Conservation (phyloP, 2,797 vertebrate species). For the Intellagama lesueurii region DNA sequence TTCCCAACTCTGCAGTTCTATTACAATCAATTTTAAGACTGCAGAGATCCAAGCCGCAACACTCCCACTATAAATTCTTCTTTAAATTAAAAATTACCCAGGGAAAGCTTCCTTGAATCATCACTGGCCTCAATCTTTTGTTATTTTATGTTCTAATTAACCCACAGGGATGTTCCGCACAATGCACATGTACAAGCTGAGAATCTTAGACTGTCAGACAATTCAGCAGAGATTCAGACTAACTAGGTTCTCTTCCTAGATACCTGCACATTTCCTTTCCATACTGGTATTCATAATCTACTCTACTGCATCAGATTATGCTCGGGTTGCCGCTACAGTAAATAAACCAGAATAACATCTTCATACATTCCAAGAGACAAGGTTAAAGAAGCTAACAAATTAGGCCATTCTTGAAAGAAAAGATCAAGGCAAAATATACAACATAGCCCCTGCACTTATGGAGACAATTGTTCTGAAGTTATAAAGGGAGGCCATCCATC, state of each 20-base stretch:
- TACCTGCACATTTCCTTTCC: neutral
- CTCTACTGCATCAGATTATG: neutral
- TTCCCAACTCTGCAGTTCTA: too few species aligned
- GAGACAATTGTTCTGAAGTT: neutral
- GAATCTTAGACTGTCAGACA: neutral
- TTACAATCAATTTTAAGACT: neutral
- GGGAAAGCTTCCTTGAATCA: neutral
- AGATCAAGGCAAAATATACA: constrained; percentile 1
- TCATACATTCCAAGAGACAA: neutral
- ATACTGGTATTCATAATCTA: neutral
- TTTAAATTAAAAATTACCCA: neutral
- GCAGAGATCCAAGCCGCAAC: neutral
- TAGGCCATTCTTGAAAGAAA: neutral
- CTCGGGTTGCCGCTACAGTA: neutral
- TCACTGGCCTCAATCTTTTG: neutral
- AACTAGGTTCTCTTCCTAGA: neutral
- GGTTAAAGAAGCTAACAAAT: neutral
- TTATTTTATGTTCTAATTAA: neutral
- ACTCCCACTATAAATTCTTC: neutral
- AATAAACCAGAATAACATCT: constrained; percentile 3
- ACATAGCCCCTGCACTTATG: neutral
- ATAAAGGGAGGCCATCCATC: neutral
- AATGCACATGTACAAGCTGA: too few species aligned
- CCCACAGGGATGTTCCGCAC: neutral
- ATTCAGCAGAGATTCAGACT: neutral